These are phyloP conservation scores for Capromys pilorides DNA, from an alignment of 2,797 vertebrate species.

Conservation along the genomic window DNA sequence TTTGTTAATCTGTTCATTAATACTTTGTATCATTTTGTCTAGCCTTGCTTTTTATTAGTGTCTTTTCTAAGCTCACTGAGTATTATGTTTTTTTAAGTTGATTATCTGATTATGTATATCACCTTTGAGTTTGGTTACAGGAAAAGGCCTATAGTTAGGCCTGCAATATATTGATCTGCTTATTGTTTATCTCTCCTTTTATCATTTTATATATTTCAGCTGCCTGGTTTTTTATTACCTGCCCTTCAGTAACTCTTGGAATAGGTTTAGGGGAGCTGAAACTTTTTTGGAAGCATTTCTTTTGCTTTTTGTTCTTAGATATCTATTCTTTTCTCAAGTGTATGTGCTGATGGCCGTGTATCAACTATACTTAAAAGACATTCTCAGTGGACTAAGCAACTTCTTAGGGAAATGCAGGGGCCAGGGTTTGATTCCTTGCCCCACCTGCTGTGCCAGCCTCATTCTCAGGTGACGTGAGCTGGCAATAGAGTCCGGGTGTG, in stretches of 20 bases:
- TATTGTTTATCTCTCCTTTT: not conserved
- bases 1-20: not conserved
- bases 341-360: not conserved
- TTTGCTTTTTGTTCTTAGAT: not conserved
- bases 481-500: too few relatives aligned
- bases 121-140: not conserved
- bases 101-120: not conserved
- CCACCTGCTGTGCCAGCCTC: too few relatives aligned
- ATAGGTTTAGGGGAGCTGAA: not conserved
- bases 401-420: too few relatives aligned
- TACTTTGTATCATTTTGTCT: not conserved
- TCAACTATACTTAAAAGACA: not conserved
- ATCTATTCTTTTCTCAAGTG: not conserved
- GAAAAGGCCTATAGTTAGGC: too few relatives aligned
- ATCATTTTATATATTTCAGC: not conserved
- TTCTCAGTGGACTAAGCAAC: too few relatives aligned
- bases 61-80: not conserved
- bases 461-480: too few relatives aligned
- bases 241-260: not conserved
- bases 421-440: too few relatives aligned
- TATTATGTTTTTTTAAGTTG: not conserved
- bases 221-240: not conserved
- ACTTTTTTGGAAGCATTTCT: not conserved
- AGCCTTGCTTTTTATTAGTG: not conserved
- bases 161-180: not conserved